Percentiles rank a stretch among this genome's conserved stretches.
phyloP scores from a whole-genome alignment of 2,113 vertebrate genomes.

The Nestor notabilis region DNA sequence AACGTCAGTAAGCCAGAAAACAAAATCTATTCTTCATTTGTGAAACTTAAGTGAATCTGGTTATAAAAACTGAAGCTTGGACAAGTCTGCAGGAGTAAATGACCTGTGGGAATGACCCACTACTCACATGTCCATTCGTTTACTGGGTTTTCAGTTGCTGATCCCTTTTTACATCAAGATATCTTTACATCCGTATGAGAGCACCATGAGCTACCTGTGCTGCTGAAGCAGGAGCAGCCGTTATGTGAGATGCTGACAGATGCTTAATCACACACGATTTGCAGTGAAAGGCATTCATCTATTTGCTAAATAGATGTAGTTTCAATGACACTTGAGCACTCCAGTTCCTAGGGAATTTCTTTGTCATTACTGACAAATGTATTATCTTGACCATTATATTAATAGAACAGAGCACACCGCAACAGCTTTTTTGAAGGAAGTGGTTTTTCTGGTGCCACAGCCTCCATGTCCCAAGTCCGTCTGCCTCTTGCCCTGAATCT shows the following conservation, averaged over 20 bases:
- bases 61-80: not conserved
- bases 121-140: not conserved
- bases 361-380: constrained; percentile 58
- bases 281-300: constrained; percentile 48
- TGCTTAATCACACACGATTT: constrained; percentile 35
- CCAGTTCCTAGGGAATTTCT: constrained; percentile 55
- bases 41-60: not conserved
- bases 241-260: not conserved
- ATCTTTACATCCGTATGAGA: not conserved
- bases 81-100: not conserved
- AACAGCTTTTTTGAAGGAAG: not conserved
- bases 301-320: constrained; percentile 63
- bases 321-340: constrained; percentile 57
- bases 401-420: not conserved
- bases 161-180: not conserved
- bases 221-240: not conserved
- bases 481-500: not conserved
- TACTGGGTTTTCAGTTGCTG: not conserved
- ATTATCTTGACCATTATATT: constrained; percentile 55
- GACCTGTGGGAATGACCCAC: not conserved
- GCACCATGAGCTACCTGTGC: not conserved
- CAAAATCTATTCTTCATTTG: not conserved
- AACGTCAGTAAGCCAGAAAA: not conserved
- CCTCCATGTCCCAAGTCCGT: not conserved
- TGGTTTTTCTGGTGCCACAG: not conserved